A percentile compares a stretch with the other conserved stretches of the same genome.
Evolutionary conservation across 1,140 invertebrate species (phyloP).

Genomic region (Maniola jurtina): DNA sequence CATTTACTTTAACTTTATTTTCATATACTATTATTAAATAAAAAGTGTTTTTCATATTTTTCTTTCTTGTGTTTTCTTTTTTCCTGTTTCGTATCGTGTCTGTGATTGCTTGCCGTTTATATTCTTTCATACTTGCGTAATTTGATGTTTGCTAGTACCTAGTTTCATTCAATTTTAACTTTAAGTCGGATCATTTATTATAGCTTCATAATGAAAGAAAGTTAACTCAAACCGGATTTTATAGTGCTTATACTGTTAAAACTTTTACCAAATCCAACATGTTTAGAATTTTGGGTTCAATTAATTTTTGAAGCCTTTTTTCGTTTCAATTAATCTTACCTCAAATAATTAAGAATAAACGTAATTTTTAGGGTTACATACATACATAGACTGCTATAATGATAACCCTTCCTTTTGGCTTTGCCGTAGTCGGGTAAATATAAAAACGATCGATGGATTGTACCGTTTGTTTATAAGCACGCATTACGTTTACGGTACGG

Average conservation of each 20-base stretch:
- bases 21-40: slow-evolving; percentile 5
- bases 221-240: no score
- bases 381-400: no score
- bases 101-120: slow-evolving; percentile 24
- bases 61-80: slow-evolving; percentile 36
- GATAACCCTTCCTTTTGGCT: no score
- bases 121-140: neutral
- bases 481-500: neutral
- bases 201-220: no score
- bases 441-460: neutral
- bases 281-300: no score
- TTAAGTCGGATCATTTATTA: neutral
- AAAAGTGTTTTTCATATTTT: slow-evolving; percentile 28
- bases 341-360: no score
- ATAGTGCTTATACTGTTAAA: no score
- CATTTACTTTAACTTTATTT: slow-evolving; percentile 8
- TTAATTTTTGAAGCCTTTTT: no score
- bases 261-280: no score
- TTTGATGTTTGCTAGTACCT: neutral
- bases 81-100: slow-evolving; percentile 23
- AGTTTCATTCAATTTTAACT: neutral
- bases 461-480: neutral
- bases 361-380: no score
- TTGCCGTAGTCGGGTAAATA: no score
- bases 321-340: no score